Conservation (phyloP, 2,888 invertebrate genomes). For the Penaeus monodon region DNA sequence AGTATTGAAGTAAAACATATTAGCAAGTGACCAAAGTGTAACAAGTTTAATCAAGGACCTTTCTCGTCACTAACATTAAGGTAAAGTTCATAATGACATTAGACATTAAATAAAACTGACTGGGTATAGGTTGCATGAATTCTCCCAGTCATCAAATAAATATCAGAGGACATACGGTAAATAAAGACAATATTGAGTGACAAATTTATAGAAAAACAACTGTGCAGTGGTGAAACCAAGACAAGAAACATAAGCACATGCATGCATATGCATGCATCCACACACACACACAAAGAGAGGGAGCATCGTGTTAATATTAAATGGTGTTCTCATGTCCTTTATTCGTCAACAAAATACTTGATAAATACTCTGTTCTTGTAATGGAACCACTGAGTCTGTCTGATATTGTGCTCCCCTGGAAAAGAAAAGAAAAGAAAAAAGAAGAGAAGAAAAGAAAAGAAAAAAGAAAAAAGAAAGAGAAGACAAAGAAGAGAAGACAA, state of each 20-base stretch:
- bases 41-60: not conserved
- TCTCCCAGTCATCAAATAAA: constrained; percentile 81
- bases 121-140: constrained; percentile 75
- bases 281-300: not conserved
- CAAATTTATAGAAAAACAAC: not conserved
- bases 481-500: no score
- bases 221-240: not conserved
- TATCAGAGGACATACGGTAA: constrained; percentile 81
- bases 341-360: no score
- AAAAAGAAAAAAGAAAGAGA: no score
- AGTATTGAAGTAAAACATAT: not conserved
- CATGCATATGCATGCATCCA: not conserved
- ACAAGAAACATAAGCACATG: not conserved
- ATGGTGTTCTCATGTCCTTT: no score
- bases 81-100: not conserved
- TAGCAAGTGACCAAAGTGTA: not conserved
- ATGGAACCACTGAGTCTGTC: no score
- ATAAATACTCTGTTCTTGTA: no score
- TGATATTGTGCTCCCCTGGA: no score
- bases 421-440: no score
- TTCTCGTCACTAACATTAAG: not conserved
- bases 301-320: no score
- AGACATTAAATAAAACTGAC: not conserved
- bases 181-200: constrained; percentile 7
- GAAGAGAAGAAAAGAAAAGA: no score